Conservation (phyloP, 2,888 invertebrate genomes). For the Aspidiotus destructor region DNA sequence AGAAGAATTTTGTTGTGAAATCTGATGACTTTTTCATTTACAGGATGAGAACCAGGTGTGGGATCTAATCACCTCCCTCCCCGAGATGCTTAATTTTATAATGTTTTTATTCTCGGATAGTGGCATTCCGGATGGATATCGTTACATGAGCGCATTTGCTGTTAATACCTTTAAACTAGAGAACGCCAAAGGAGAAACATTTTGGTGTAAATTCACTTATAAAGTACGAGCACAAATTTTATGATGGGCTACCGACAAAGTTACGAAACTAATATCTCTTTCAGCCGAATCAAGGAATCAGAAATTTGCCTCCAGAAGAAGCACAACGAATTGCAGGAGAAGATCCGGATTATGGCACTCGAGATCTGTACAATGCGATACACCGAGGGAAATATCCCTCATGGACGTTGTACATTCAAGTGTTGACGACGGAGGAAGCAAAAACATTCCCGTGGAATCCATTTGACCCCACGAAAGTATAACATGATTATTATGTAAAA, state of each 20-base stretch:
- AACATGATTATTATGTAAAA: constrained; percentile 33
- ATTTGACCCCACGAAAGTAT: constrained; percentile 80
- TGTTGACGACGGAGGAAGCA: constrained; percentile 83
- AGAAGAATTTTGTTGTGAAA: too few species aligned
- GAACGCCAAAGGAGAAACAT: too few species aligned
- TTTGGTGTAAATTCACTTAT: too few species aligned
- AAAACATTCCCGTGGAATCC: constrained; percentile 73
- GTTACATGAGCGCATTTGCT: too few species aligned
- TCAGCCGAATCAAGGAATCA: constrained; percentile 77
- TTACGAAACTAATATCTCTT: not conserved
- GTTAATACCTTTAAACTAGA: too few species aligned
- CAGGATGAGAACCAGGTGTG: too few species aligned
- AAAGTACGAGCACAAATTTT: too few species aligned
- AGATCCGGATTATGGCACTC: constrained; percentile 81
- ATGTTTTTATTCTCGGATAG: too few species aligned
- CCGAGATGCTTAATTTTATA: too few species aligned
- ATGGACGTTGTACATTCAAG: constrained; percentile 74
- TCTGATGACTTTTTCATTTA: too few species aligned
- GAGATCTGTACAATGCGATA: constrained; percentile 85
- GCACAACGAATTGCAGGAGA: constrained; percentile 59
- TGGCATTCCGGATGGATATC: too few species aligned
- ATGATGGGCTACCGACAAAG: not conserved
- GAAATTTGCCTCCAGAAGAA: constrained; percentile 59
- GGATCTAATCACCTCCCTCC: too few species aligned
- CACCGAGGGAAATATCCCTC: constrained; percentile 59